phyloP scores from a whole-genome alignment of 2,888 invertebrate species.

The Tanaodytes sp. region DNA sequence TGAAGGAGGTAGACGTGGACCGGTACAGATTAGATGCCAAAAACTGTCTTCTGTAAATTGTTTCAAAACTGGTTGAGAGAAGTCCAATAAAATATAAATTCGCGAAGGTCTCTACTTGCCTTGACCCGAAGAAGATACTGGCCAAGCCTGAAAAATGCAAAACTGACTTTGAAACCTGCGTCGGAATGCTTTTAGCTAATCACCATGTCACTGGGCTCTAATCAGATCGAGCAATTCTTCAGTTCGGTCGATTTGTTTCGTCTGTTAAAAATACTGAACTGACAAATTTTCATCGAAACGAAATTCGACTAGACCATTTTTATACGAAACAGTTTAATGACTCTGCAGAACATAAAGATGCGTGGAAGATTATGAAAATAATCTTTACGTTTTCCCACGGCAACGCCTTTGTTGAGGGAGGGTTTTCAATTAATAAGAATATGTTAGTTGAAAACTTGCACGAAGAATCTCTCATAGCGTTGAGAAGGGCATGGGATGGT shows the following conservation, averaged over 20 bases:
- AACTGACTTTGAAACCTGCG: conserved; percentile 12
- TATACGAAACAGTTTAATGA: background rate
- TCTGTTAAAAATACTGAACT: background rate
- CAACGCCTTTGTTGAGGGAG: conserved; percentile 22
- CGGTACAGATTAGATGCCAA: conserved; percentile 11
- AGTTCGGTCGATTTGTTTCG: background rate
- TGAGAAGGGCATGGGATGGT: conserved; percentile 18
- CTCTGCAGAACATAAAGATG: conserved; percentile 3
- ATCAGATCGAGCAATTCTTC: conserved; percentile 19
- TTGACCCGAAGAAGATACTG: conserved; percentile 10
- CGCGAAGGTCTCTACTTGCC: conserved; percentile 10
- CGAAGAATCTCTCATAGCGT: conserved; percentile 19
- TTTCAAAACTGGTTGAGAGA: conserved; percentile 15
- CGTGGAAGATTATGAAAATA: conserved; percentile 6
- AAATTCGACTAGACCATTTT: conserved; percentile 13
- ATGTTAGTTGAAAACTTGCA: conserved; percentile 29
- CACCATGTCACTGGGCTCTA: conserved; percentile 10
- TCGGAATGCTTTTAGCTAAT: conserved; percentile 18
- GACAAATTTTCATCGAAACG: background rate
- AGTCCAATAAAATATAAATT: conserved; percentile 31
- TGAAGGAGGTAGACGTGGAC: conserved; percentile 15
- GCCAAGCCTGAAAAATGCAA: conserved; percentile 8
- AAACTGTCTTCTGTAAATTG: conserved; percentile 13
- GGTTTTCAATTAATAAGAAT: conserved; percentile 25
- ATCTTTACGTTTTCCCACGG: conserved; percentile 23